Conservation (phyloP, 2,888 invertebrate genomes). For the Lymantria monacha region DNA sequence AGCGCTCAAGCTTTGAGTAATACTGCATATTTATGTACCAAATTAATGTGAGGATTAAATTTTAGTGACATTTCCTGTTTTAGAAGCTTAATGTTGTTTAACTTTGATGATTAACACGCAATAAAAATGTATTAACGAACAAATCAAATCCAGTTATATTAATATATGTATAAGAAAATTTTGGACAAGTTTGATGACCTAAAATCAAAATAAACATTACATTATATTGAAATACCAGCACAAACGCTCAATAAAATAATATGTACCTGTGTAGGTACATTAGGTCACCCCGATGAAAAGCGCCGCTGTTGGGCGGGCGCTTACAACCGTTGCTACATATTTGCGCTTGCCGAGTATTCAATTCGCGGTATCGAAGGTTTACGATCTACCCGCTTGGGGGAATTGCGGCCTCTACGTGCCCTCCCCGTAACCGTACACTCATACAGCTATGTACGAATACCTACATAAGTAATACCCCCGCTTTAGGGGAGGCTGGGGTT, state of each 20-base stretch:
- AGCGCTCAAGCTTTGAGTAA: constrained; percentile 41
- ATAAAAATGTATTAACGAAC: constrained; percentile 14
- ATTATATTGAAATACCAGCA: background rate
- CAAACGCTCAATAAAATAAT: constrained; percentile 1
- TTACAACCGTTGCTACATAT: constrained; percentile 61
- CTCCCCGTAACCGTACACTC: constrained; percentile 58
- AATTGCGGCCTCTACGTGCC: constrained; percentile 73
- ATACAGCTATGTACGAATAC: constrained; percentile 50
- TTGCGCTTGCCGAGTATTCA: constrained; percentile 69
- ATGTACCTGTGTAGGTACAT: constrained; percentile 1
- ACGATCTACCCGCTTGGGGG: constrained; percentile 77
- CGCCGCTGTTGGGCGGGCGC: constrained; percentile 37
- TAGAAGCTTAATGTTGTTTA: constrained; percentile 14
- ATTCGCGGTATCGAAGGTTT: constrained; percentile 79
- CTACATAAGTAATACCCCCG: constrained; percentile 67
- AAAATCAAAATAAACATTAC: no score
- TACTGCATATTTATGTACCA: constrained; percentile 34
- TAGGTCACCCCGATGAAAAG: constrained; percentile 21
- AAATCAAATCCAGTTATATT: constrained; percentile 3
- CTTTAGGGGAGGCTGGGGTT: constrained; percentile 46
- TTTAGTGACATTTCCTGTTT: constrained; percentile 52
- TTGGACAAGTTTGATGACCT: background rate
- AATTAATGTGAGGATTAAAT: constrained; percentile 53
- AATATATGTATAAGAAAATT: constrained; percentile 1
- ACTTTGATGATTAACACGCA: constrained; percentile 22